phyloP scores from a whole-genome alignment of 2,797 vertebrate species.

The Sylvia borin region DNA sequence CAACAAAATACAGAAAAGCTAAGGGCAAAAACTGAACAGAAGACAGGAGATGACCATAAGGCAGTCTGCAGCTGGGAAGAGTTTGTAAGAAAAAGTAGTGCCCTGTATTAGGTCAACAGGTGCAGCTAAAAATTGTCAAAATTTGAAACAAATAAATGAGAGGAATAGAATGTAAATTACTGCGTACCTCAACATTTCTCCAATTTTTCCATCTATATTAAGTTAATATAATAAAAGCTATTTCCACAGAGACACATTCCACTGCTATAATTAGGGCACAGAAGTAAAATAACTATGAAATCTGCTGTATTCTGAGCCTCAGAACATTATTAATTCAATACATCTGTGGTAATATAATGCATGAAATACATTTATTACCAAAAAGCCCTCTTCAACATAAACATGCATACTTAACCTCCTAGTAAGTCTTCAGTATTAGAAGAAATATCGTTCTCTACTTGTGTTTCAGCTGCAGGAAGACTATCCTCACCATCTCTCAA shows the following conservation, averaged over 20 bases:
- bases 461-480: constrained; percentile 55
- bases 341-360: neutral
- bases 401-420: constrained; percentile 73
- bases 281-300: neutral
- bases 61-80: neutral
- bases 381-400: neutral
- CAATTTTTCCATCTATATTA: neutral
- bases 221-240: neutral
- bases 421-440: constrained; percentile 67
- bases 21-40: neutral
- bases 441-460: constrained; percentile 51
- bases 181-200: neutral
- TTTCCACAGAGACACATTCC: neutral
- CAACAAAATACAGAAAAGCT: neutral
- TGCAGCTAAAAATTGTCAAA: neutral
- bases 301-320: neutral
- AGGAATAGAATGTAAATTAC: neutral
- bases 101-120: neutral
- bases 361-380: neutral
- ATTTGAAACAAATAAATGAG: neutral
- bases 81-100: neutral
- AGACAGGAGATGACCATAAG: neutral
- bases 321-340: neutral
- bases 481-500: constrained; percentile 78
- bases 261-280: neutral